Percentiles rank a stretch among this genome's conserved stretches.
Conservation (phyloP, 2,888 invertebrate genomes). For the Allacma fusca region DNA sequence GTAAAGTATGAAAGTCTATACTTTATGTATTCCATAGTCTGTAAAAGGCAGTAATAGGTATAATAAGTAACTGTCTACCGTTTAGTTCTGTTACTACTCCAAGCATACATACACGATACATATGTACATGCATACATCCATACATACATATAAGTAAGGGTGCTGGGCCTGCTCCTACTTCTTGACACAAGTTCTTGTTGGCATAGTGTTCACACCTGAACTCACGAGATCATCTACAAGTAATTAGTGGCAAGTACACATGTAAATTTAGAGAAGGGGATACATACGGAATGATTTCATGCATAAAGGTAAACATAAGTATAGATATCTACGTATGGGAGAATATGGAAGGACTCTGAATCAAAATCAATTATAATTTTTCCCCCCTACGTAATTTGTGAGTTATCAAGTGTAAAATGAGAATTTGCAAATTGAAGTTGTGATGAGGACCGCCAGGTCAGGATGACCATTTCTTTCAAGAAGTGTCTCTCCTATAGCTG, state of each 20-base stretch:
- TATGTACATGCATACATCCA: too few relatives aligned
- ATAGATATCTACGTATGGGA: not conserved
- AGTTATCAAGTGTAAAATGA: not conserved
- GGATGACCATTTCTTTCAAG: not conserved
- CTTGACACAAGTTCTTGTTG: not conserved
- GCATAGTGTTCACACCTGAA: slow-evolving; percentile 33
- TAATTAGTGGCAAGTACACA: slow-evolving; percentile 23
- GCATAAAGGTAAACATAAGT: not conserved
- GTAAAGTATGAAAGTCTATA: too few relatives aligned
- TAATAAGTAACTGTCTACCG: too few relatives aligned
- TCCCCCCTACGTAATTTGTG: not conserved
- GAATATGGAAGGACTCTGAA: not conserved
- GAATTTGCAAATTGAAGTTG: not conserved
- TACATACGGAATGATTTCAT: not conserved
- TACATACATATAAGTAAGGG: not conserved
- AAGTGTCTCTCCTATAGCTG: too few relatives aligned
- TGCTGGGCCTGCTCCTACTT: not conserved
- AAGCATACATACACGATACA: too few relatives aligned
- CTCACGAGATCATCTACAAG: slow-evolving; percentile 19
- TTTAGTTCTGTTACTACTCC: too few relatives aligned
- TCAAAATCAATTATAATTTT: not conserved
- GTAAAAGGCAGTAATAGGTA: too few relatives aligned
- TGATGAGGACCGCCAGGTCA: not conserved
- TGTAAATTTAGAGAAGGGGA: slow-evolving; percentile 10
- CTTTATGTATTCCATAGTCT: not conserved